phyloP scores from a whole-genome alignment of 2,797 vertebrate genomes.

The Rhabdophis nuchalis region DNA sequence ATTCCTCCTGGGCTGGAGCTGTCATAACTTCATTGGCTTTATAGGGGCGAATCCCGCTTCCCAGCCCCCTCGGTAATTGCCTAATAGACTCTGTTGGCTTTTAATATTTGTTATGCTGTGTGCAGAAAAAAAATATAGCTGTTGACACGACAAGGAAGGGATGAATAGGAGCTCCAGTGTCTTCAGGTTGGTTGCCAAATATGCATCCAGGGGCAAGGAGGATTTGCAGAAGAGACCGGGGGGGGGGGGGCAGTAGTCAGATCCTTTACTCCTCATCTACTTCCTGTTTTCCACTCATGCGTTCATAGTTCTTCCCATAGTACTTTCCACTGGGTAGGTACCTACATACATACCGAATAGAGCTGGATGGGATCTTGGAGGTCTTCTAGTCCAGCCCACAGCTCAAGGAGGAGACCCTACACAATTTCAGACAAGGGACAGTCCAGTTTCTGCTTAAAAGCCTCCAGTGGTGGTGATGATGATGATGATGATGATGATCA shows the following conservation, averaged over 20 bases:
- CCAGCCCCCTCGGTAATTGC: conserved; percentile 64
- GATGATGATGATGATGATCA: no score
- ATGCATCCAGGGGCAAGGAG: background rate
- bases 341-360: no score
- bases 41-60: conserved; percentile 59
- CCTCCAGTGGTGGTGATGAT: no score
- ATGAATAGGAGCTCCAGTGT: background rate
- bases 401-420: no score
- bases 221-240: background rate
- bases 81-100: conserved; percentile 66
- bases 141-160: conserved; percentile 15
- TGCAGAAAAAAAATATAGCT: conserved; percentile 19
- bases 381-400: no score
- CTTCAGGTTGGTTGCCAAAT: background rate
- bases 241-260: background rate
- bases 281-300: background rate
- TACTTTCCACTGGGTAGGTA: background rate
- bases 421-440: no score
- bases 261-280: background rate
- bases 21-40: conserved; percentile 78
- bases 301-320: no score
- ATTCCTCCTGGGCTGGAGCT: conserved; percentile 80
- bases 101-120: conserved; percentile 58
- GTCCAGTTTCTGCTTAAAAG: no score
- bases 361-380: no score